phyloP scores from a whole-genome alignment of 2,888 invertebrate genomes.

The Alloscopus bannaensis region DNA sequence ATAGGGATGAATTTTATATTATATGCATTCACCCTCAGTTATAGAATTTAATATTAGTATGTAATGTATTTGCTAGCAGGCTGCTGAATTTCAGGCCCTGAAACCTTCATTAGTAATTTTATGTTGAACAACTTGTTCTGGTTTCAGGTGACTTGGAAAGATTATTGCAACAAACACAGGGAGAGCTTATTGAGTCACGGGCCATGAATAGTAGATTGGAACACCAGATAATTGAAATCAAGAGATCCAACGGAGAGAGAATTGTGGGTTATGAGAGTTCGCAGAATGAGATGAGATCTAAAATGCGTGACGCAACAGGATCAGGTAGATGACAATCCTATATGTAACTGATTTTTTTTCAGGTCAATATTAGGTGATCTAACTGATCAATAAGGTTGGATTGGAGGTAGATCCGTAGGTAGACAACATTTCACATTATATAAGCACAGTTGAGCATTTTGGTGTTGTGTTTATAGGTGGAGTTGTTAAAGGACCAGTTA shows the following conservation, averaged over 20 bases:
- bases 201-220: slow-evolving; percentile 66
- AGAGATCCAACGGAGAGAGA: slow-evolving; percentile 60
- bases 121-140: too few relatives aligned
- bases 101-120: slow-evolving; percentile 11
- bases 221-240: slow-evolving; percentile 62
- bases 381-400: too few relatives aligned
- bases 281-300: slow-evolving; percentile 52
- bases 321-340: too few relatives aligned
- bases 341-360: too few relatives aligned
- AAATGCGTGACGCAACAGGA: slow-evolving; percentile 54
- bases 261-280: slow-evolving; percentile 57
- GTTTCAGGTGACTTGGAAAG: slow-evolving; percentile 69
- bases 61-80: too few relatives aligned
- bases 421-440: too few relatives aligned
- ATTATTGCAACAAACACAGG: slow-evolving; percentile 67
- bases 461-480: slow-evolving; percentile 41
- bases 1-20: too few relatives aligned
- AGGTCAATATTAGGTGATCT: neutral
- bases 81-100: neutral
- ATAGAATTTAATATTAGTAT: too few relatives aligned
- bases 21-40: too few relatives aligned
- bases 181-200: slow-evolving; percentile 68
- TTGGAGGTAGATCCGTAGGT: too few relatives aligned
- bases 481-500: slow-evolving; percentile 57
- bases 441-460: too few relatives aligned